Evolutionary conservation across 1,140 invertebrate species (phyloP).

Genomic region (Hyposmocoma kahamanoa): DNA sequence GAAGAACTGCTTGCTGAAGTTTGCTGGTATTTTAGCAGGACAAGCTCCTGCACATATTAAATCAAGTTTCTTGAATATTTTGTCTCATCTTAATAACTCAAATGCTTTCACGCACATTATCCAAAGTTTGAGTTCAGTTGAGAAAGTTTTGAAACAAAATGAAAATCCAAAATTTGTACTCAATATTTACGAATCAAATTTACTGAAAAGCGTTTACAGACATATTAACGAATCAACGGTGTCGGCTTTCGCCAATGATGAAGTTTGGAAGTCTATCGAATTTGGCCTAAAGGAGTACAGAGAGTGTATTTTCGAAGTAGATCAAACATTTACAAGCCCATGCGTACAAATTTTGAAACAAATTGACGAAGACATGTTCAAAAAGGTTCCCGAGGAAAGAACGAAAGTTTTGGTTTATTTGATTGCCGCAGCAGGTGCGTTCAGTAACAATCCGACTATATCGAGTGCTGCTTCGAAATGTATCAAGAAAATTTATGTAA

Average conservation of each 20-base stretch:
- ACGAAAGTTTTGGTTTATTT: constrained; percentile 60
- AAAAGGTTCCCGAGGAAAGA: constrained; percentile 58
- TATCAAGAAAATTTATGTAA: constrained; percentile 81
- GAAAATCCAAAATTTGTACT: constrained; percentile 40
- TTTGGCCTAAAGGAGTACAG: constrained; percentile 55
- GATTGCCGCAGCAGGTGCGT: constrained; percentile 68
- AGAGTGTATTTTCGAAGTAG: constrained; percentile 47
- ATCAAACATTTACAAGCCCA: constrained; percentile 44
- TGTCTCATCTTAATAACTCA: constrained; percentile 37
- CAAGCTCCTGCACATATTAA: constrained; percentile 50
- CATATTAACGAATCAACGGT: constrained; percentile 57
- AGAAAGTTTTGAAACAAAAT: constrained; percentile 27
- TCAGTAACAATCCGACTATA: constrained; percentile 74
- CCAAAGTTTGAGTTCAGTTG: constrained; percentile 31
- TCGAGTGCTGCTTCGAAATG: constrained; percentile 76
- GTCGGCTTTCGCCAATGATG: constrained; percentile 38
- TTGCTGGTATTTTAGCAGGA: constrained; percentile 38
- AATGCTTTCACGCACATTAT: constrained; percentile 36
- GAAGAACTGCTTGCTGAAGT: constrained; percentile 47
- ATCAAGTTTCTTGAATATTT: constrained; percentile 38
- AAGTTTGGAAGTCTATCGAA: constrained; percentile 64
- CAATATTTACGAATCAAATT: constrained; percentile 61
- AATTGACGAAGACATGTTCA: constrained; percentile 75
- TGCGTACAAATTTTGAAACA: constrained; percentile 70
- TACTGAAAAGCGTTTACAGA: constrained; percentile 57